Evolutionary conservation across 2,888 invertebrate genomes (phyloP).

Genomic region (Disparrhopalites patrizii): DNA sequence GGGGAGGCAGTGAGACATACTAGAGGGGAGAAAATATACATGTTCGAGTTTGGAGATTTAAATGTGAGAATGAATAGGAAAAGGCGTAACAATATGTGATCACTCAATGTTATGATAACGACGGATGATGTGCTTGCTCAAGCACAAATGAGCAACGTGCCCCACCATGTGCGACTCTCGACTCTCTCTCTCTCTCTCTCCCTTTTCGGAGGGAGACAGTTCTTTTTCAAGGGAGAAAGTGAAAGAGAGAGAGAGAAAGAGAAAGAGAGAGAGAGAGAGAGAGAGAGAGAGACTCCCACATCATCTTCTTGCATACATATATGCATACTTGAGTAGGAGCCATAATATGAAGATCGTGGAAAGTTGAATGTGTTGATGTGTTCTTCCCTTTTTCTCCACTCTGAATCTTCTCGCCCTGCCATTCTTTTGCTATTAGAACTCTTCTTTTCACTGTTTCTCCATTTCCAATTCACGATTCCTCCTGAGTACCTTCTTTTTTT

Average conservation of each 20-base stretch:
- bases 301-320: too few species aligned
- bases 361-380: too few species aligned
- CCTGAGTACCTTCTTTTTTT: background rate
- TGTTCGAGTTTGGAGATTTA: constrained; percentile 16
- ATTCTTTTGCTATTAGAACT: too few species aligned
- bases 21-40: constrained; percentile 1
- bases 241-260: too few species aligned
- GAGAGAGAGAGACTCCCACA: too few species aligned
- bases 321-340: too few species aligned
- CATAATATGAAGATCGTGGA: too few species aligned
- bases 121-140: constrained; percentile 40
- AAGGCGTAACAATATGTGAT: constrained; percentile 40
- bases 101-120: constrained; percentile 43
- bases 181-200: background rate
- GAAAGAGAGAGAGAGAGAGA: too few species aligned
- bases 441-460: too few species aligned
- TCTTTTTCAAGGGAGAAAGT: too few species aligned
- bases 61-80: constrained; percentile 25
- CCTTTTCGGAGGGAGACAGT: background rate
- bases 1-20: too few species aligned
- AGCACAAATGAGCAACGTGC: constrained; percentile 39
- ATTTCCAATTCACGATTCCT: background rate
- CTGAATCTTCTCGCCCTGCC: too few species aligned
- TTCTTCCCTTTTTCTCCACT: background rate
- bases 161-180: constrained; percentile 20